Evolutionary conservation across 2,113 vertebrate genomes (phyloP), one percentile per base, ranked within the genome.

Genomic region (Corynorhinus townsendii): DNA sequence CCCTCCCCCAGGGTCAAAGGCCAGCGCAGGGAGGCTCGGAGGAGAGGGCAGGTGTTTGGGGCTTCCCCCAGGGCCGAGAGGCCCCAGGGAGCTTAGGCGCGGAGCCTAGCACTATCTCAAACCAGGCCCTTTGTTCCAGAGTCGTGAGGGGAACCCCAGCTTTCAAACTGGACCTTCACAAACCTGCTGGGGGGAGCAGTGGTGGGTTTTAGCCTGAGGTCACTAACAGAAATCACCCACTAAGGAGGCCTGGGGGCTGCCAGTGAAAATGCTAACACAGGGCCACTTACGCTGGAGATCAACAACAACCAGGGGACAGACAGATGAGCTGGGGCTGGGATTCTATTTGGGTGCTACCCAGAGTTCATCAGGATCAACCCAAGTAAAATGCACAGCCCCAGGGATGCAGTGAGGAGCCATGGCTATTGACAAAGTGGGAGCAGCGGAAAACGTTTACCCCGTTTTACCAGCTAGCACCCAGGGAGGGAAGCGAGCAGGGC

Each of bases 1-100:
- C 45, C 22, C 22, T 11, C 16, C 26, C 26, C 35, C 52, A 72
- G 59, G 91, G 33, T 45, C 14, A 75, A 52, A 89, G 62, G 80
- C 19, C 8, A 33, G 12, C 22, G 14, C 0, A 17, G 38, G 24
- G 22, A 71, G 38, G 30, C 7, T 4, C 1, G 7, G 38, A 56
- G 15, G 24, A 47, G 26, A 20, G 2, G 16, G 19, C 0, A 17
- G 3, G 14, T 40, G 14, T 30, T 20, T 15, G 3, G 24, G 33
- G 10, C 33, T 5, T 33, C 35, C 16, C 4, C 11, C 3, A 4
- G 0, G 7, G 26, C 35, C 10, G 17, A 38, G 38, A 24, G 59
- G 54, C n/a, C 38, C 17, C n/a, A 43, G 66, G 16, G 17, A 38
- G 20, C 33, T 26, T 1, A n/a, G 64, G 7, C 30, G 38, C 14